These are phyloP conservation scores for Axis porcinus DNA, from an alignment of 2,113 vertebrate species.

Conservation along the genomic window DNA sequence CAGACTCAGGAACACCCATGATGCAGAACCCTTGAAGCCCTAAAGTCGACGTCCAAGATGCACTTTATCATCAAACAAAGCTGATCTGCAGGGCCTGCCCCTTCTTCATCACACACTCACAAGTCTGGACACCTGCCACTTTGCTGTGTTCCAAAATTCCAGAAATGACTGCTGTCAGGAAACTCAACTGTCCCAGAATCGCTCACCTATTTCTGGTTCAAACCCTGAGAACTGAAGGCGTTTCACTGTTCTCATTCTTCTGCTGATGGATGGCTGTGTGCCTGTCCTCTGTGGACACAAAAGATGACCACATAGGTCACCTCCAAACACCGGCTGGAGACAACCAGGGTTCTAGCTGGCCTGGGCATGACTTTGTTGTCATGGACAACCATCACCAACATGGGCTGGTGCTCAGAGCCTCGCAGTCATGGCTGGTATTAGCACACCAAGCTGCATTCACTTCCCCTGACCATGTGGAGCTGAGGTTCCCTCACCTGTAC, in stretches of 20 bases:
- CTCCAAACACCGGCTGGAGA: background rate
- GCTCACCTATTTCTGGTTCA: background rate
- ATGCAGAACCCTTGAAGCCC: fast-evolving
- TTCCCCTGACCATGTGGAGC: fast-evolving
- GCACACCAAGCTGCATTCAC: fast-evolving
- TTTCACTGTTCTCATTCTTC: fast-evolving
- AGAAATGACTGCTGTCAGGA: background rate
- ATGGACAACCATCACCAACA: background rate
- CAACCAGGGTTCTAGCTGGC: background rate
- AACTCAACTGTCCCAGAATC: background rate
- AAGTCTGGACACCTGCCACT: fast-evolving
- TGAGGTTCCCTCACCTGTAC: background rate
- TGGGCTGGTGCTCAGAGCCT: background rate
- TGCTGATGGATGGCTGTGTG: background rate
- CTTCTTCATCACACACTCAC: fast-evolving
- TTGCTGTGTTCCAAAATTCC: background rate
- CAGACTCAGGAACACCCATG: background rate
- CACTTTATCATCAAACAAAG: fast-evolving
- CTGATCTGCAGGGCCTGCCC: fast-evolving
- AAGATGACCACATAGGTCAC: fast-evolving
- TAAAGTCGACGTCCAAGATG: fast-evolving
- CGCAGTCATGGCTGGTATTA: fast-evolving
- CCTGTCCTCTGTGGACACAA: background rate
- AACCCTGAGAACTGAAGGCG: background rate
- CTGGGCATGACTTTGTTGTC: fast-evolving